These are phyloP conservation scores for Diaprepes abbreviatus DNA, from an alignment of 2,888 invertebrate genomes.

Conservation along the genomic window DNA sequence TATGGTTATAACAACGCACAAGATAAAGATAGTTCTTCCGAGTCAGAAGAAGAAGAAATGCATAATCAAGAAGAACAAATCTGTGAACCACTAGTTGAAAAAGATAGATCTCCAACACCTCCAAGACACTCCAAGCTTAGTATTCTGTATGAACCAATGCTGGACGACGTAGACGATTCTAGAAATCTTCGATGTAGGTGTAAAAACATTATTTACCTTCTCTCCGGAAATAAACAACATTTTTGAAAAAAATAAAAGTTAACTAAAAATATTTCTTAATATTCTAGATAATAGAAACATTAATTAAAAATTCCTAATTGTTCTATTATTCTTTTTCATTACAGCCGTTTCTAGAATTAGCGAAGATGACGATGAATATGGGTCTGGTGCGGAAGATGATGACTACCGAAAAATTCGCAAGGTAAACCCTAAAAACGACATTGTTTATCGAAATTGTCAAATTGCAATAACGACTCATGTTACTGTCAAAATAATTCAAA, in stretches of 20 bases:
- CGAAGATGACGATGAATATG: conserved; percentile 86
- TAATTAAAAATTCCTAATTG: too few species aligned
- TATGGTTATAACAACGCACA: conserved; percentile 77
- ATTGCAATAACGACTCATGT: too few species aligned
- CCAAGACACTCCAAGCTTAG: conserved; percentile 70
- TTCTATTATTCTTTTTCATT: conserved; percentile 12
- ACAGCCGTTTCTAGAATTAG: conserved; percentile 80
- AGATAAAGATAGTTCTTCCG: conserved; percentile 64
- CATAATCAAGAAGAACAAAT: conserved; percentile 66
- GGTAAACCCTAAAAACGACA: too few species aligned
- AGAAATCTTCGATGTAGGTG: conserved; percentile 71
- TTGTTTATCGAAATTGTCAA: too few species aligned
- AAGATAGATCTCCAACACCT: conserved; percentile 62
- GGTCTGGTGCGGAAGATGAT: conserved; percentile 87
- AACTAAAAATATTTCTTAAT: too few species aligned
- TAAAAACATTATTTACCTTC: too few species aligned
- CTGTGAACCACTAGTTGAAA: conserved; percentile 67
- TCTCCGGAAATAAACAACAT: too few species aligned
- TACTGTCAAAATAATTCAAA: too few species aligned
- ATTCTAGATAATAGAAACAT: too few species aligned
- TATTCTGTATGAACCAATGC: conserved; percentile 70
- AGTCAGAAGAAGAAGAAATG: conserved; percentile 67
- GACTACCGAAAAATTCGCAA: conserved; percentile 83
- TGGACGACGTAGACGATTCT: conserved; percentile 66
- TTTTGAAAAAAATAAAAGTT: too few species aligned